Evolutionary conservation across 2,888 invertebrate species (phyloP), one percentile per base, ranked within the genome.

Genomic region (Drosophila greeni): DNA sequence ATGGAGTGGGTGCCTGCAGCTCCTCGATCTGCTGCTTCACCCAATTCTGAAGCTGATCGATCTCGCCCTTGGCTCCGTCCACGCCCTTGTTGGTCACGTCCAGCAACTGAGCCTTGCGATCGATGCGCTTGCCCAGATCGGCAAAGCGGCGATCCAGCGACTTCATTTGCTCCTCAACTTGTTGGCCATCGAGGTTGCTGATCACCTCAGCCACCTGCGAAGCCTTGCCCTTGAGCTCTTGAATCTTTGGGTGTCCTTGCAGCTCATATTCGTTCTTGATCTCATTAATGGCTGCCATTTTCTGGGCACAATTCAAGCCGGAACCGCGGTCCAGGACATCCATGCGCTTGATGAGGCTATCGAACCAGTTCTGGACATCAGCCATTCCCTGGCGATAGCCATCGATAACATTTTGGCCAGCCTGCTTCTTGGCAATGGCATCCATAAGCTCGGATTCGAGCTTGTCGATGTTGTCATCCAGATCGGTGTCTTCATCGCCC

Each of bases 101-200:
- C 49, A 97, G 88, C 72, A 96, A 92, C 89, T 96, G 95, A 0
- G 93, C 89, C 87, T 96, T 97, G 54, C 97, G 92, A 86, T 95
- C 94, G 51, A 96, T 91, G 55, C 96, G 92, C 86, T 96, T 97
- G 1, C 93, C 92, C 1, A 96, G 92, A 83, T 97, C 97, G 70
- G 93, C 94, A 84, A 95, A 94, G 68, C 95, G 92, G 71, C 96
- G 91, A 85, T 97, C 96, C 0, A 95, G 91, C 0, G 95, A 94
- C 86, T 95, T 95, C 87, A 95, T 91, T 91, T 95, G 95, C 87
- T 97, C 97, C 86, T 96, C 96, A 2, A 97, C 93, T 90, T 97
- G 96, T 86, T 97, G 96, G 0, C 95, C 94, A 86, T 97, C 97
- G 72, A 96, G 90, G 87, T 96, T 96, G 87, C 95, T 95, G 12